Conservation (phyloP, 2,888 invertebrate genomes). For the Sericinus montela region DNA sequence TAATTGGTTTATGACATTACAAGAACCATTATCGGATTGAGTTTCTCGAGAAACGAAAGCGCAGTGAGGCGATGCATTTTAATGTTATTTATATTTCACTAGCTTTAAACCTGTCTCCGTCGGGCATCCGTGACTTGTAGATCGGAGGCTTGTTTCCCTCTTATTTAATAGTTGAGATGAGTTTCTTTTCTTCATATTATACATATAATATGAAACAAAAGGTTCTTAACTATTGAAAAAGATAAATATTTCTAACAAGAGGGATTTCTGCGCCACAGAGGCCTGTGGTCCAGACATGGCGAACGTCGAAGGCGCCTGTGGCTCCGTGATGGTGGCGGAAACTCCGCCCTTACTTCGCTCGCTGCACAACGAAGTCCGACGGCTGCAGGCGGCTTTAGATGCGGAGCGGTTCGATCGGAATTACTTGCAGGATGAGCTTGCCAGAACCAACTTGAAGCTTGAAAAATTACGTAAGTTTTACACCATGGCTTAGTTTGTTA, state of each 20-base stretch:
- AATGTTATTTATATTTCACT: no score
- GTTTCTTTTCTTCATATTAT: no score
- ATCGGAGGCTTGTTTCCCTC: no score
- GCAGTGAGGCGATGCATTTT: no score
- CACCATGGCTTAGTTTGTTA: no score
- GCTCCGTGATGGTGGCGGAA: conserved; percentile 39
- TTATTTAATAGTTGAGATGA: no score
- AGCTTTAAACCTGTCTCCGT: no score
- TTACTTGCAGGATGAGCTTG: conserved; percentile 80
- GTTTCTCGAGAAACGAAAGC: neutral
- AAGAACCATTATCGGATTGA: neutral
- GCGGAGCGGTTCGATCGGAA: conserved; percentile 81
- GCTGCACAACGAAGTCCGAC: conserved; percentile 66
- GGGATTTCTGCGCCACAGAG: conserved; percentile 33
- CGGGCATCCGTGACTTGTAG: no score
- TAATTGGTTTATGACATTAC: conserved; percentile 13
- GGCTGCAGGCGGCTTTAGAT: conserved; percentile 79
- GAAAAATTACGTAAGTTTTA: conserved; percentile 68
- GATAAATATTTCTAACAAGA: neutral
- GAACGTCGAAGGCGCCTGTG: conserved; percentile 20
- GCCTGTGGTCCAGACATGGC: conserved; percentile 53
- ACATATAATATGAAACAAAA: no score
- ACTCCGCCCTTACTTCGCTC: conserved; percentile 64
- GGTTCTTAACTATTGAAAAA: no score
- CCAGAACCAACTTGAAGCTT: conserved; percentile 70